A percentile compares a stretch with the other conserved stretches of the same genome.
These are phyloP conservation scores for Pterois miles DNA, from an alignment of 2,797 vertebrate species.

Conservation along the genomic window DNA sequence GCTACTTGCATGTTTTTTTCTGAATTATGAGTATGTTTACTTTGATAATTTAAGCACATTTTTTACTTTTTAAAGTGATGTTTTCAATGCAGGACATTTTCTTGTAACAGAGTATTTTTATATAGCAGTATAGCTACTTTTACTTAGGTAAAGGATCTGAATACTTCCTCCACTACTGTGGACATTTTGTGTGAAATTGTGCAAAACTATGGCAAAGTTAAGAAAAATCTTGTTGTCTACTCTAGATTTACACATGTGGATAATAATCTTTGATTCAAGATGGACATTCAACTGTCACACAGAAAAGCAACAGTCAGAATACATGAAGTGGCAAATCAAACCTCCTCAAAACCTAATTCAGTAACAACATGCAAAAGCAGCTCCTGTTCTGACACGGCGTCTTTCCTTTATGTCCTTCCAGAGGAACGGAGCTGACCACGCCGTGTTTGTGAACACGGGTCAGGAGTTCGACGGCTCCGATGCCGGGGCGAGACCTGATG, in stretches of 20 bases:
- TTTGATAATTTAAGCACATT: no score
- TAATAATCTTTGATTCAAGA: no score
- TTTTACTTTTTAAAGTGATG: no score
- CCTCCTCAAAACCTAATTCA: background rate
- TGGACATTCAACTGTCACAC: no score
- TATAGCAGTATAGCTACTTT: background rate
- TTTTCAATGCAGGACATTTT: no score
- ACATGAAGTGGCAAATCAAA: background rate
- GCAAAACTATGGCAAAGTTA: background rate
- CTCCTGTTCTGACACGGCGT: background rate
- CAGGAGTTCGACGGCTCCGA: slow-evolving; percentile 97
- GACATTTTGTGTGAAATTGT: background rate
- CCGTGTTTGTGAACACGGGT: slow-evolving; percentile 93
- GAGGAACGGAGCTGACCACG: slow-evolving; percentile 92
- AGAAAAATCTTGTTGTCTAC: background rate
- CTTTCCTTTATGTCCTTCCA: slow-evolving; percentile 50
- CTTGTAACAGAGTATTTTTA: no score
- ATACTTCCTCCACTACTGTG: background rate
- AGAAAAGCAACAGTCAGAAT: no score
- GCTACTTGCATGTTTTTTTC: no score
- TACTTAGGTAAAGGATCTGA: background rate
- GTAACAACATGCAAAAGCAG: background rate
- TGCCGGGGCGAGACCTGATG: slow-evolving; percentile 91
- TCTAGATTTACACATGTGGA: no score
- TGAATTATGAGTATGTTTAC: no score